A percentile compares a stretch with the other conserved stretches of the same genome.
These are phyloP conservation scores for Tangara arthus DNA, from an alignment of 2,797 vertebrate genomes.

Conservation along the genomic window DNA sequence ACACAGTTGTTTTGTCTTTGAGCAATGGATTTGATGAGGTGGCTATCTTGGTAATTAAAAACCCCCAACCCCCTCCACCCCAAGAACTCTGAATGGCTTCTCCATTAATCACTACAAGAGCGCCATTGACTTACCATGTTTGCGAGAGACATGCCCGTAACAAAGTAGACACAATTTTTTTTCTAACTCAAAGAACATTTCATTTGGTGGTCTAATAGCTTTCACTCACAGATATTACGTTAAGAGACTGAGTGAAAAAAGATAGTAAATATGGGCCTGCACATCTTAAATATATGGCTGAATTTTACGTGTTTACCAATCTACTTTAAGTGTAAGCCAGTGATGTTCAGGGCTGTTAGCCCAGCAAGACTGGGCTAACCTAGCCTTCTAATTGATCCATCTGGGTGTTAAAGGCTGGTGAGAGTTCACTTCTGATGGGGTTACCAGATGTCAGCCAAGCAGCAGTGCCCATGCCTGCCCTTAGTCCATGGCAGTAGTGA, in stretches of 20 bases:
- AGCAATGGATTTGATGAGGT: background rate
- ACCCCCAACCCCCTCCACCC: background rate
- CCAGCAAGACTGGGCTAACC: background rate
- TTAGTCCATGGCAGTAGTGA: background rate
- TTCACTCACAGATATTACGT: background rate
- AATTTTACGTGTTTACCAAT: background rate
- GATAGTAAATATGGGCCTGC: background rate
- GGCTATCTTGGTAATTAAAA: constrained; percentile 26
- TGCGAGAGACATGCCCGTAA: background rate
- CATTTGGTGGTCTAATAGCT: background rate
- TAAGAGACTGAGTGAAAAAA: background rate
- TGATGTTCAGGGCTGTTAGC: background rate
- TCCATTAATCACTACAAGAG: background rate
- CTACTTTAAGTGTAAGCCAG: background rate
- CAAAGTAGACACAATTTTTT: background rate
- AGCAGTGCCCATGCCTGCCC: background rate
- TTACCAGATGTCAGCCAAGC: background rate
- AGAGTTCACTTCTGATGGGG: background rate
- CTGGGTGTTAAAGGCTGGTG: background rate
- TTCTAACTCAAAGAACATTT: background rate
- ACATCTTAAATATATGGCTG: background rate
- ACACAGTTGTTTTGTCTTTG: constrained; percentile 3
- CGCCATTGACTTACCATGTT: background rate
- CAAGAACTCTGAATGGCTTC: background rate
- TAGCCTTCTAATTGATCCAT: background rate